Conservation (phyloP, 2,113 vertebrate species). For the Micromys minutus region DNA sequence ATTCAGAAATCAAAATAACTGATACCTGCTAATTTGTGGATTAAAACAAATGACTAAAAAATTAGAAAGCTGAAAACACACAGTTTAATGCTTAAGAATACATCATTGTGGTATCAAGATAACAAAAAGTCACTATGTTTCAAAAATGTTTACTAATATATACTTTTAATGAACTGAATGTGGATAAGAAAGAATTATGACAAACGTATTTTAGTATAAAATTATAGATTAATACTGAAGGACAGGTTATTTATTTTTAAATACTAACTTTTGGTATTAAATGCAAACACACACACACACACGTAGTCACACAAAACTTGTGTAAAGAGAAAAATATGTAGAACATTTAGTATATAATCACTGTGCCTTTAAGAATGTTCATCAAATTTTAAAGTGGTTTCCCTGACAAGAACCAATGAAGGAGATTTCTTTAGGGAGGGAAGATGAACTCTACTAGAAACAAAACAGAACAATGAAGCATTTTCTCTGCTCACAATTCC, state of each 20-base stretch:
- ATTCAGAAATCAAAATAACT: background rate
- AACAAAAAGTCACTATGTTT: background rate
- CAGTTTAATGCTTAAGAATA: background rate
- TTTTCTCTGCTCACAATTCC: conserved; percentile 30
- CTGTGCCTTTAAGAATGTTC: conserved; percentile 40
- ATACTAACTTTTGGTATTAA: background rate
- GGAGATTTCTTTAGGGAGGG: conserved; percentile 41
- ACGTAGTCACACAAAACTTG: background rate
- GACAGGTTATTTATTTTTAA: background rate
- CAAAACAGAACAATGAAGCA: conserved; percentile 66
- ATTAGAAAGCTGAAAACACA: background rate
- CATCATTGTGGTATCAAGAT: background rate
- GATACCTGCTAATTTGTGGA: background rate
- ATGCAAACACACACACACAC: no score
- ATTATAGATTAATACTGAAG: background rate
- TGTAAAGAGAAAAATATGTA: background rate
- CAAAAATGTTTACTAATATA: background rate
- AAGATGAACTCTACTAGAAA: conserved; percentile 48
- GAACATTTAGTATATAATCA: background rate
- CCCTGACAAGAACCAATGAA: conserved; percentile 43
- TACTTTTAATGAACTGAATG: background rate
- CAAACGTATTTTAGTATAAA: background rate
- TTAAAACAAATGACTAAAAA: background rate
- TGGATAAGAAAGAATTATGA: background rate
- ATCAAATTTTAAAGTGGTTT: conserved; percentile 8